Conservation (phyloP, 2,888 invertebrate genomes). For the Lamellibrachia satsuma region DNA sequence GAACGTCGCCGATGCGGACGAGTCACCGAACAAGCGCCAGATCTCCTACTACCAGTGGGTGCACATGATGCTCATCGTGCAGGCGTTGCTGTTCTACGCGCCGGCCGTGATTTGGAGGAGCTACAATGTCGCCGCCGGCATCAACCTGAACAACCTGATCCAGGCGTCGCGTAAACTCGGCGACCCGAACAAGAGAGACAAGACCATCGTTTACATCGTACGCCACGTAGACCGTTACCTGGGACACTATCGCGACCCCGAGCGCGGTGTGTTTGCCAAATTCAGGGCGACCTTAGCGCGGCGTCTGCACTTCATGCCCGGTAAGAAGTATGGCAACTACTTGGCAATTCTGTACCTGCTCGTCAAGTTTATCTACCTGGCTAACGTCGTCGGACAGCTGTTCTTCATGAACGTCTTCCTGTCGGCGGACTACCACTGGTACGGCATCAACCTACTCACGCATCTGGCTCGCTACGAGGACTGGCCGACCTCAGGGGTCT, state of each 20-base stretch:
- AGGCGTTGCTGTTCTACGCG: slow-evolving; percentile 67
- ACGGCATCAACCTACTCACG: slow-evolving; percentile 61
- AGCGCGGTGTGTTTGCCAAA: slow-evolving; percentile 59
- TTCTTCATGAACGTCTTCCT: slow-evolving; percentile 67
- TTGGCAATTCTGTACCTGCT: slow-evolving; percentile 66
- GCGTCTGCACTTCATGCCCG: slow-evolving; percentile 61
- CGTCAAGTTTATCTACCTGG: slow-evolving; percentile 65
- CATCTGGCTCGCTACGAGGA: background rate
- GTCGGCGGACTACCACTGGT: slow-evolving; percentile 63
- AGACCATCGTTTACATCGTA: slow-evolving; percentile 66
- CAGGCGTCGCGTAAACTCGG: slow-evolving; percentile 34
- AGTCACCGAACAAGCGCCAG: slow-evolving; percentile 7
- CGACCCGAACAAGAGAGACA: slow-evolving; percentile 48
- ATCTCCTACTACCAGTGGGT: slow-evolving; percentile 62
- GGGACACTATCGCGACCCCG: slow-evolving; percentile 57
- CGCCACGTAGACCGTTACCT: slow-evolving; percentile 67
- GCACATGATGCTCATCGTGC: slow-evolving; percentile 67
- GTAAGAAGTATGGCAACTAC: slow-evolving; percentile 66
- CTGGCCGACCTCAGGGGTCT: slow-evolving; percentile 14
- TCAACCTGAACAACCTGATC: slow-evolving; percentile 65
- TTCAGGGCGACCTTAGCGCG: slow-evolving; percentile 59
- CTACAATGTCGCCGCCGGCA: slow-evolving; percentile 52
- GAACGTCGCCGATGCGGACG: slow-evolving; percentile 20
- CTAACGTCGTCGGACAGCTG: slow-evolving; percentile 66
- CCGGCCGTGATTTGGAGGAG: slow-evolving; percentile 48